Conservation (phyloP, 2,113 vertebrate species). For the Neodon shergylaensis region DNA sequence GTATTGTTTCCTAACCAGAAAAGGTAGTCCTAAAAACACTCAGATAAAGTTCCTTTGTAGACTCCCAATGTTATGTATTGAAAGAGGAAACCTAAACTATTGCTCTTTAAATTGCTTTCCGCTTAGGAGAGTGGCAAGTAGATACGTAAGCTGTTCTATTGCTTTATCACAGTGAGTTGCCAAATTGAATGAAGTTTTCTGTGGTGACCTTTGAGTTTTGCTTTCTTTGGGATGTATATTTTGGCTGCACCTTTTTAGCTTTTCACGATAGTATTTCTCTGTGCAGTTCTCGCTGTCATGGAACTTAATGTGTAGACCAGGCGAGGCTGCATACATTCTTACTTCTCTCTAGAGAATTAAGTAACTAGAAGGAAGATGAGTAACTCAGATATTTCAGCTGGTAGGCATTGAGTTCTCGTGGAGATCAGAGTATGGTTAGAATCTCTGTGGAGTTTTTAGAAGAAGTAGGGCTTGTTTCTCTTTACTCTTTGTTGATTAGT, state of each 20-base stretch:
- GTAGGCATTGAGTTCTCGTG: not conserved
- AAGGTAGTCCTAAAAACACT: constrained; percentile 11
- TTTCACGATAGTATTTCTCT: not conserved
- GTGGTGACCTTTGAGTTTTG: not conserved
- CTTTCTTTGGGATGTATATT: not conserved
- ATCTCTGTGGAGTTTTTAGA: not conserved
- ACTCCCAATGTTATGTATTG: not conserved
- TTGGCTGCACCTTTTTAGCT: not conserved
- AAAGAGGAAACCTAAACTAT: constrained; percentile 33
- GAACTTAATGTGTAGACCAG: not conserved
- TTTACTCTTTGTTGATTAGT: not conserved
- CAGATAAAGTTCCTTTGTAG: constrained; percentile 26
- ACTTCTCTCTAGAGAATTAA: not conserved
- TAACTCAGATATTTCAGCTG: constrained; percentile 15
- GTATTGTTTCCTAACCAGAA: constrained; percentile 14
- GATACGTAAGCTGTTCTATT: not conserved
- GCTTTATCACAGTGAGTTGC: not conserved
- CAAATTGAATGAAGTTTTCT: constrained; percentile 29
- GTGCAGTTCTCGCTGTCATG: not conserved
- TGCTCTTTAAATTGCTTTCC: not conserved
- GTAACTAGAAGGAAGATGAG: not conserved
- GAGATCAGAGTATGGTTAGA: not conserved
- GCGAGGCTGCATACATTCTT: not conserved
- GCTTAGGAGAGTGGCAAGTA: not conserved
- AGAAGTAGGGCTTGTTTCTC: not conserved